Evolutionary conservation across 2,113 vertebrate species (phyloP).

Genomic region (Percopsis transmontana): DNA sequence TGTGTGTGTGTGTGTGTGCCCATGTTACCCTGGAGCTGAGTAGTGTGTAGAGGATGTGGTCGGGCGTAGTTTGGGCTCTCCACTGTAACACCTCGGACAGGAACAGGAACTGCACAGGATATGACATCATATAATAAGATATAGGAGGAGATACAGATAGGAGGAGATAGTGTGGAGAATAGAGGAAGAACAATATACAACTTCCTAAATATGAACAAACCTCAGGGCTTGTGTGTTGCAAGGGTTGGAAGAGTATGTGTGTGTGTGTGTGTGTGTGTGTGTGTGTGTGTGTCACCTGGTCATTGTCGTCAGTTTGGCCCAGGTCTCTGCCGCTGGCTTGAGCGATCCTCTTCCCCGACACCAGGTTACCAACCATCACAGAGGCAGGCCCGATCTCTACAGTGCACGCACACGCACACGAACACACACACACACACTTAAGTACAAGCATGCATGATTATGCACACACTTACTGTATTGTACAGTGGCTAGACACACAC

Average conservation of each 20-base stretch:
- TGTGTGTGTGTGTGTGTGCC: neutral
- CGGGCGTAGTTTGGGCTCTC: conserved; percentile 96
- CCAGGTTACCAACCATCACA: conserved; percentile 94
- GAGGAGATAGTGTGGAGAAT: no score
- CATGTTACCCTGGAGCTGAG: conserved; percentile 87
- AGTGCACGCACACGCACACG: conserved; percentile 2
- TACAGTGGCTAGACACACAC: neutral
- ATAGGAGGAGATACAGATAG: neutral
- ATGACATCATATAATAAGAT: conserved; percentile 1
- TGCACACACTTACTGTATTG: neutral
- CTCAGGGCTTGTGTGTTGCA: no score
- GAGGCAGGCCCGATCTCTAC: conserved; percentile 92
- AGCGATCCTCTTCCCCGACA: conserved; percentile 91
- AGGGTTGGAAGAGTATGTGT: neutral
- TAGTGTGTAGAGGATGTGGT: conserved; percentile 94
- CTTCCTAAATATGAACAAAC: no score
- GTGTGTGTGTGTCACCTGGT: conserved; percentile 82
- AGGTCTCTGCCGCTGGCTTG: conserved; percentile 90
- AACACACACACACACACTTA: conserved; percentile 7
- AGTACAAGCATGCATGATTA: neutral
- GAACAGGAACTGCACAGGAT: conserved; percentile 89
- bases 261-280: neutral
- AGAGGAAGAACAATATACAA: no score
- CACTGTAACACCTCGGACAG: conserved; percentile 97
- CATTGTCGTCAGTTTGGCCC: conserved; percentile 91